phyloP scores from a whole-genome alignment of 2,113 vertebrate genomes.

The Paramisgurnus dabryanus region DNA sequence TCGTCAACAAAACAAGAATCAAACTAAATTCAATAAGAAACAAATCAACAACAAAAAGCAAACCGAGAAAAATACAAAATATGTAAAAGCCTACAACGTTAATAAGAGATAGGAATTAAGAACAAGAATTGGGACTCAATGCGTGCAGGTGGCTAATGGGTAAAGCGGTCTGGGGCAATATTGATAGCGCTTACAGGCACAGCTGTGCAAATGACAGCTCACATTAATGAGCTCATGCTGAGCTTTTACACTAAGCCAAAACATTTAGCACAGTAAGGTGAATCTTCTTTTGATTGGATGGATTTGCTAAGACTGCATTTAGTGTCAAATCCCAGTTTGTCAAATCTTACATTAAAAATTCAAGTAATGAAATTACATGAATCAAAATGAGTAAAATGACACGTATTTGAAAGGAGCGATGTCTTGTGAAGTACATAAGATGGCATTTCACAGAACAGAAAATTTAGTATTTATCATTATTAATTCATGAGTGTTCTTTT shows the following conservation, averaged over 20 bases:
- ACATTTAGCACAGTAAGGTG: slow-evolving; percentile 46
- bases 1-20: slow-evolving; percentile 23
- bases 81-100: neutral
- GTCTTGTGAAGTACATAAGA: slow-evolving; percentile 45
- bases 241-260: slow-evolving; percentile 56
- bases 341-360: slow-evolving; percentile 66
- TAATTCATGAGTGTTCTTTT: neutral
- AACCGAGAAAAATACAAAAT: neutral
- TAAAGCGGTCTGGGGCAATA: slow-evolving; percentile 35
- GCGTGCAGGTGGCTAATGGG: slow-evolving; percentile 43
- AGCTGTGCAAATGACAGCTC: slow-evolving; percentile 52
- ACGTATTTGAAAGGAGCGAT: neutral
- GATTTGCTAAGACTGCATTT: slow-evolving; percentile 66
- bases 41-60: slow-evolving; percentile 9
- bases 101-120: no score
- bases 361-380: slow-evolving; percentile 46
- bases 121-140: slow-evolving; percentile 3
- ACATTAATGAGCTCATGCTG: slow-evolving; percentile 46
- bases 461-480: neutral
- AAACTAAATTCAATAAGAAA: neutral
- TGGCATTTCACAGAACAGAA: neutral
- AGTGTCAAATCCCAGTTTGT: slow-evolving; percentile 64
- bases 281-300: slow-evolving; percentile 56
- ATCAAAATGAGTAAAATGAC: slow-evolving; percentile 66
- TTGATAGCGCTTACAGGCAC: slow-evolving; percentile 40